Percentiles rank a stretch among this genome's conserved stretches.
phyloP scores from a whole-genome alignment of 2,888 invertebrate species.

The Caenorhabditis panamensis region DNA sequence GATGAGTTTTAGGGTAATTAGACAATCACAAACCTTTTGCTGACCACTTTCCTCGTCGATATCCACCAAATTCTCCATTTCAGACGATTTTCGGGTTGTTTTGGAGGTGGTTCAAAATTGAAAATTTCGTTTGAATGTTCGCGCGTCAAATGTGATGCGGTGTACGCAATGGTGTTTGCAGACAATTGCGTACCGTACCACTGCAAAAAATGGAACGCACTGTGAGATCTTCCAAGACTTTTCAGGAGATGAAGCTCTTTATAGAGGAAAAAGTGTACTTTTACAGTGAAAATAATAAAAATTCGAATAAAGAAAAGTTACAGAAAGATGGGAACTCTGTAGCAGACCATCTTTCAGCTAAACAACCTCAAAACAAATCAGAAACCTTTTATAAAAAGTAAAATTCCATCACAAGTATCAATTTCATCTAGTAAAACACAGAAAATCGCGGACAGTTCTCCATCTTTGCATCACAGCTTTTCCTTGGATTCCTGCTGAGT shows the following conservation, averaged over 20 bases:
- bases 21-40: neutral
- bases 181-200: neutral
- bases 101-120: neutral
- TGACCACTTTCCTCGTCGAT: conserved; percentile 46
- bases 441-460: neutral
- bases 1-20: neutral
- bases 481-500: neutral
- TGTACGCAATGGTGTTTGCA: conserved; percentile 1
- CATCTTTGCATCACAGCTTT: neutral
- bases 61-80: conserved; percentile 58
- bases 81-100: neutral
- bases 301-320: too few relatives aligned
- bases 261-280: neutral
- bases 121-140: neutral
- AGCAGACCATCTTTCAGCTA: too few relatives aligned
- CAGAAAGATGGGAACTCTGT: too few relatives aligned
- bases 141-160: neutral
- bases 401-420: too few relatives aligned
- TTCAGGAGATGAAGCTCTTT: too few relatives aligned
- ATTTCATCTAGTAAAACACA: neutral
- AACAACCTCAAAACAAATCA: too few relatives aligned
- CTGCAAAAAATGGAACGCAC: neutral
- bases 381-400: neutral
- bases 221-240: neutral
- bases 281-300: too few relatives aligned